Evolutionary conservation across 2,797 vertebrate genomes (phyloP).

Genomic region (Leptoclinus maculatus): DNA sequence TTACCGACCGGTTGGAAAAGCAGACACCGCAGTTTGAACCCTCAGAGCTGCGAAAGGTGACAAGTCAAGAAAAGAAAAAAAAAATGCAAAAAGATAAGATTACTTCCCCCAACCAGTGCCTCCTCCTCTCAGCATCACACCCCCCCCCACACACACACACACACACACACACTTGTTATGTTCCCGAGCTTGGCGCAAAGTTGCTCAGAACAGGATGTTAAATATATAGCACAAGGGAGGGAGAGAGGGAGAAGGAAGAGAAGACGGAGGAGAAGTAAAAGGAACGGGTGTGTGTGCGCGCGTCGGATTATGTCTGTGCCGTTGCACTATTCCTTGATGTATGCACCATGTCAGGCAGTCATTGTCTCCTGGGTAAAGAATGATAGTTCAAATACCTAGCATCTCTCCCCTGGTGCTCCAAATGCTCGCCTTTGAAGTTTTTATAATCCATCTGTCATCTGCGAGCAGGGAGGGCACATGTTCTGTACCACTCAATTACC

Average conservation of each 20-base stretch:
- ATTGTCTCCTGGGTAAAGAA: conserved; percentile 99
- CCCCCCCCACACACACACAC: too few species aligned
- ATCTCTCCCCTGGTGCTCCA: conserved; percentile 98
- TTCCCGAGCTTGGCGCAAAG: conserved; percentile 86
- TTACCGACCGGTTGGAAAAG: conserved; percentile 9
- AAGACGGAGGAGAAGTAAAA: conserved; percentile 68
- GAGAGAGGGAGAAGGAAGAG: conserved; percentile 67
- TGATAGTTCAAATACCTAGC: conserved; percentile 99
- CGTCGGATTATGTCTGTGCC: conserved; percentile 96
- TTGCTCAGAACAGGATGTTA: conserved; percentile 95
- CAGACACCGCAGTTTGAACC: conserved; percentile 18
- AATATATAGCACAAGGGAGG: conserved; percentile 88
- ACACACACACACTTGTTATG: conserved; percentile 74
- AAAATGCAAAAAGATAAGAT: conserved; percentile 30
- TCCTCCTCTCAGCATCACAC: conserved; percentile 24
- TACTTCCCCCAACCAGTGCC: conserved; percentile 10
- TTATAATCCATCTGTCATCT: conserved; percentile 99
- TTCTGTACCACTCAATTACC: conserved; percentile 98
- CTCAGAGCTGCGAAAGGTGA: conserved; percentile 28
- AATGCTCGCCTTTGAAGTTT: conserved; percentile 99
- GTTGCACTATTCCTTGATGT: conserved; percentile 97
- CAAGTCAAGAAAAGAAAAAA: conserved; percentile 24
- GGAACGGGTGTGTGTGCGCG: conserved; percentile 48
- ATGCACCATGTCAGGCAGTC: conserved; percentile 96
- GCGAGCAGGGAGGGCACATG: conserved; percentile 97